Conservation (phyloP, 2,113 vertebrate genomes). For the Actenoides hombroni region DNA sequence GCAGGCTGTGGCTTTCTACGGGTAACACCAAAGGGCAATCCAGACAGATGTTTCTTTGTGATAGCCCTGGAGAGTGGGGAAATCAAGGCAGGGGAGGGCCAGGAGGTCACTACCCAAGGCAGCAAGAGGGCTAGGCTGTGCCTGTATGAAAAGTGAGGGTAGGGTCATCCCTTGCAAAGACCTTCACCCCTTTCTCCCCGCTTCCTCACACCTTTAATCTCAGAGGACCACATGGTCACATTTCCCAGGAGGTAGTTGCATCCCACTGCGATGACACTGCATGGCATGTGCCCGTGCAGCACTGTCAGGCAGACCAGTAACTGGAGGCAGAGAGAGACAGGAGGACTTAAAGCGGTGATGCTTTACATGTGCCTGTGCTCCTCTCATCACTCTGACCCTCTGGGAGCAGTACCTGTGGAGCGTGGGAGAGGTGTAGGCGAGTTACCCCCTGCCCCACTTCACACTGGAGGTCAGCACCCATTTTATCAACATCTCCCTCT, state of each 20-base stretch:
- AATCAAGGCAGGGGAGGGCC: not conserved
- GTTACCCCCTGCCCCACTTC: not conserved
- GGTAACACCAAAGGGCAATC: not conserved
- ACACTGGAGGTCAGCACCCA: not conserved
- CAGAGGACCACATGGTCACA: not conserved
- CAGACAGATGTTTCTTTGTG: not conserved
- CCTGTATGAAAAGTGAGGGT: not conserved
- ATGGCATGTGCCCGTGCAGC: not conserved
- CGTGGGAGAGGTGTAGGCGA: not conserved
- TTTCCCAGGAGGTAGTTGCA: not conserved
- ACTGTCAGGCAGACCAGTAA: not conserved
- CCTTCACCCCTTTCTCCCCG: not conserved
- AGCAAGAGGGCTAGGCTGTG: not conserved
- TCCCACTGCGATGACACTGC: accelerated
- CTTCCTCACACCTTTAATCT: not conserved
- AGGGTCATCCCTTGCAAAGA: not conserved
- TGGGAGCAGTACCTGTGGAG: not conserved
- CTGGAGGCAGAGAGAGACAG: not conserved
- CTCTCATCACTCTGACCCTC: not conserved
- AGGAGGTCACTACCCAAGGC: not conserved
- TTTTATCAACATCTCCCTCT: not conserved
- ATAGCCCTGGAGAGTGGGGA: not conserved
- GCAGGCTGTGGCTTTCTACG: not conserved
- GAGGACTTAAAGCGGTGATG: not conserved
- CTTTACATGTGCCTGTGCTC: not conserved